phyloP scores from a whole-genome alignment of 2,113 vertebrate genomes.

The Ceratotherium simum region DNA sequence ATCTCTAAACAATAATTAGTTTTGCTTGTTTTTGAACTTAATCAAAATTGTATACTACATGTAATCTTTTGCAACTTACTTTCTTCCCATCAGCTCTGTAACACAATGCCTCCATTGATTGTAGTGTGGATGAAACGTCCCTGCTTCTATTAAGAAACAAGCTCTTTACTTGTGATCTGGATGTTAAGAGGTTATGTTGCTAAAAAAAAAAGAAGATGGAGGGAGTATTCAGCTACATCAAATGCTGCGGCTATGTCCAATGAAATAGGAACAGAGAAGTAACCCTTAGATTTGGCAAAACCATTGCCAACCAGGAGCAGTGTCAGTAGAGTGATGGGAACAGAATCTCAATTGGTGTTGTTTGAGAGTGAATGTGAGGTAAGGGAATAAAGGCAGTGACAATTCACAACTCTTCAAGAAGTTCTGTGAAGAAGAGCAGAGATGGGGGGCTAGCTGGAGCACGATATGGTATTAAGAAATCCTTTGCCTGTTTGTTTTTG shows the following conservation, averaged over 20 bases:
- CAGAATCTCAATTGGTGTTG: not conserved
- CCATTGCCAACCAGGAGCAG: not conserved
- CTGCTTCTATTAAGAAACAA: not conserved
- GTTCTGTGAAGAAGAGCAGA: not conserved
- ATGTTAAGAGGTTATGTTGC: not conserved
- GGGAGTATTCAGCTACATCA: not conserved
- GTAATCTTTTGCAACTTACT: not conserved
- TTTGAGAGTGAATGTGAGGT: not conserved
- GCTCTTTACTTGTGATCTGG: not conserved
- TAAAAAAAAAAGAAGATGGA: not conserved
- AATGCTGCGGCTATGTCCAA: not conserved
- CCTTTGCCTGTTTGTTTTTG: not conserved
- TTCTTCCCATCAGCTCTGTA: not conserved
- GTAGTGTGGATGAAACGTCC: not conserved
- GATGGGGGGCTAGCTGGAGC: not conserved
- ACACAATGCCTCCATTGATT: not conserved
- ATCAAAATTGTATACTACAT: not conserved
- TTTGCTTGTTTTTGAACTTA: not conserved
- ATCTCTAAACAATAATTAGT: not conserved
- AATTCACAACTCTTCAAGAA: not conserved
- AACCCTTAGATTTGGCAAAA: not conserved
- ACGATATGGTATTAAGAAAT: not conserved
- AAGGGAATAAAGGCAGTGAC: not conserved
- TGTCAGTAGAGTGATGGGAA: not conserved
- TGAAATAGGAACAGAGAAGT: slow-evolving; percentile 1